Conservation (phyloP, 1,140 invertebrate genomes). For the Aphelinus certus region DNA sequence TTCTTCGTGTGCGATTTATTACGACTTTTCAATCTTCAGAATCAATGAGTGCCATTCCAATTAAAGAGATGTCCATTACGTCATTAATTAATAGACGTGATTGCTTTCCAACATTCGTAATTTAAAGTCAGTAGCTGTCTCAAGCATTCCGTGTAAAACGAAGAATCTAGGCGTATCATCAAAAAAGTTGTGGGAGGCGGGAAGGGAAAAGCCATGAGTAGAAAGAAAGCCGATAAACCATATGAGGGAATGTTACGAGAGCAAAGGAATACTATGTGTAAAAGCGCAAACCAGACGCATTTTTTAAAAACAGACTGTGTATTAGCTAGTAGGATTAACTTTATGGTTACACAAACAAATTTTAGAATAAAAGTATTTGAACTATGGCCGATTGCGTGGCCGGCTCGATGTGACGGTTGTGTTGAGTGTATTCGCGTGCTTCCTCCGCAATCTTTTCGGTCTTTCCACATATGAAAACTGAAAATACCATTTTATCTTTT, state of each 20-base stretch:
- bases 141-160: constrained; percentile 32
- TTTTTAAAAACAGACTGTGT: constrained; percentile 60
- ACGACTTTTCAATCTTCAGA: background rate
- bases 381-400: constrained; percentile 59
- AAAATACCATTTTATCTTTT: constrained; percentile 17
- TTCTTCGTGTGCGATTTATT: background rate
- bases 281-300: constrained; percentile 48
- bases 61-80: background rate
- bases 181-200: constrained; percentile 31
- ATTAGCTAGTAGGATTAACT: constrained; percentile 59
- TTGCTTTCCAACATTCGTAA: no score
- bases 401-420: constrained; percentile 65
- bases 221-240: constrained; percentile 26
- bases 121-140: constrained; percentile 27
- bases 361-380: constrained; percentile 49
- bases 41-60: background rate
- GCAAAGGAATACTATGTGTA: constrained; percentile 46
- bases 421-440: constrained; percentile 57
- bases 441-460: constrained; percentile 55
- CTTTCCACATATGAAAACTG: constrained; percentile 33
- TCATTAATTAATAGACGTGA: background rate
- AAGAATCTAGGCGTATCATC: constrained; percentile 23
- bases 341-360: constrained; percentile 33
- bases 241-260: constrained; percentile 12
- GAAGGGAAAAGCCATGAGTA: constrained; percentile 35